Evolutionary conservation across 35 echinoderm and acorn worm species (phyloP), one percentile per base, ranked within the genome.

Genomic region (Lytechinus variegatus): DNA sequence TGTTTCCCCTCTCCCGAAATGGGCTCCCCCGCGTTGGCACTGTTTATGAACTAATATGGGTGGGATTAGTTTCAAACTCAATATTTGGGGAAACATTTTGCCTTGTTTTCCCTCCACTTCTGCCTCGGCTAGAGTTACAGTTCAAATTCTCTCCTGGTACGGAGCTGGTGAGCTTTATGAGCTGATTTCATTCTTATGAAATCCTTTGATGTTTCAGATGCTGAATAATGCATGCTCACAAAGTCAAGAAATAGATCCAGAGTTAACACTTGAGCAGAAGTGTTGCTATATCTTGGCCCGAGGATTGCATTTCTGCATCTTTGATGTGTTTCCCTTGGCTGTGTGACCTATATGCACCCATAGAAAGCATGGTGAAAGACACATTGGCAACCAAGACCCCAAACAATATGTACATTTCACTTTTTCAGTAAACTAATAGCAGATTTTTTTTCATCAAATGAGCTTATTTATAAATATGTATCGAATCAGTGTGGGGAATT

Each of bases 51-150:
- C 88, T 13, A 21, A 54, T 90, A 90, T 52, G 88, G 88, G 29
- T 52, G 88, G 52, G 88, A 90, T 90, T 52, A 54, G 29, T 90
- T 90, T 90, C 88, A 54, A 54, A 90, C 29, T 54, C 88, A 90
- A 90, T 90, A 90, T 90, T 90, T 90, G 88, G 10, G 52, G 88
- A 90, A 90, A 90, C 88, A 90, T 90, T 90, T 90, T 33, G 10
- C 88, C 88, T 90, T 90, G 88, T 54, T 90, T 54, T 90, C 27
- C 27, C 28, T 90, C 28, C 88, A 90, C 88, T 90, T 54, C 88
- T 29, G 88, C 29, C 88, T 6, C 8, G 29, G 88, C 66, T 79
- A 79, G 66, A 79, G 66, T 79, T 79, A 79, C 66, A n/a, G 66
- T 79, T 79, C 3, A 16, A 79, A 79, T 44, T 79, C 66, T 79